phyloP scores from a whole-genome alignment of 2,888 invertebrate species.

The Tillus elongatus region DNA sequence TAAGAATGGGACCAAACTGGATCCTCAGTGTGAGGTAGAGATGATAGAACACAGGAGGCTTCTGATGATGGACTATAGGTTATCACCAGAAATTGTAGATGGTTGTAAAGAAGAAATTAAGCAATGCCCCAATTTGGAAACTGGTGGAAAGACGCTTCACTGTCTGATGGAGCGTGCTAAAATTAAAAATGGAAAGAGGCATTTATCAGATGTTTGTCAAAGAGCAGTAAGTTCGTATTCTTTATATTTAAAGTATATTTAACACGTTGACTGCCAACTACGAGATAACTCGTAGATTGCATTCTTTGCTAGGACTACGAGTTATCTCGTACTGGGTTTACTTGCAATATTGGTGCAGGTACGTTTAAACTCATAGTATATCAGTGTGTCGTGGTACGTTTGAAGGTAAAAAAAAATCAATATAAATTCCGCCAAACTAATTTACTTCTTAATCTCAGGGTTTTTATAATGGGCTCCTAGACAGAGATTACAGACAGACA shows the following conservation, averaged over 20 bases:
- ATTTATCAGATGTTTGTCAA: slow-evolving; percentile 62
- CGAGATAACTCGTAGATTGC: too few species aligned
- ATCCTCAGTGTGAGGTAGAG: slow-evolving; percentile 74
- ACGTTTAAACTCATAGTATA: too few species aligned
- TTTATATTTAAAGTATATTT: slow-evolving; percentile 5
- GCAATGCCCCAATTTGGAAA: slow-evolving; percentile 62
- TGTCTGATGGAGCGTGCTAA: slow-evolving; percentile 88
- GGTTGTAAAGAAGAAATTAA: slow-evolving; percentile 79
- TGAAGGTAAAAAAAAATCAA: too few species aligned
- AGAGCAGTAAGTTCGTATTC: slow-evolving; percentile 51
- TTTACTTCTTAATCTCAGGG: too few species aligned
- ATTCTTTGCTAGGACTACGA: too few species aligned
- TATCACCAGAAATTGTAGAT: slow-evolving; percentile 87
- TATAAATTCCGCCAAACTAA: too few species aligned
- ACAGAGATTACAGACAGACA: too few species aligned
- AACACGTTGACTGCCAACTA: too few species aligned
- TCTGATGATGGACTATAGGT: slow-evolving; percentile 85
- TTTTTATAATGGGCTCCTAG: too few species aligned
- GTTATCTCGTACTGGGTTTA: too few species aligned
- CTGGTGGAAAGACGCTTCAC: slow-evolving; percentile 85
- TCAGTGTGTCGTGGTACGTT: too few species aligned
- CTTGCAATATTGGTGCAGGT: too few species aligned
- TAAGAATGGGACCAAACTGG: slow-evolving; percentile 62
- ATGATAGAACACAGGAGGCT: slow-evolving; percentile 85
- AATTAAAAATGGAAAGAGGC: slow-evolving; percentile 51